phyloP scores from a whole-genome alignment of 2,888 invertebrate genomes.

The Melanotus villosus region DNA sequence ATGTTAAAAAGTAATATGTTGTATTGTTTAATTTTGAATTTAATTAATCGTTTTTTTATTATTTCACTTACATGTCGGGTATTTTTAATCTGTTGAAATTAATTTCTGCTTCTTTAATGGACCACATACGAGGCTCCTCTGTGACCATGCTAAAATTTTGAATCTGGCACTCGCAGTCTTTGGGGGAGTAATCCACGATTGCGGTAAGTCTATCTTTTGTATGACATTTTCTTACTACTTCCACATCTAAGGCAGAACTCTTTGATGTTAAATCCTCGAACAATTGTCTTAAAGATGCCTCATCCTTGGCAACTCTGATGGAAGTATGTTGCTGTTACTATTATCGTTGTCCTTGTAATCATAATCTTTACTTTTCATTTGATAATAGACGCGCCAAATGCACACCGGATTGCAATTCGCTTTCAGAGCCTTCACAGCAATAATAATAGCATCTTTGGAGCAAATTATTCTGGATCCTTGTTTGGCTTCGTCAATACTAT shows the following conservation, averaged over 20 bases:
- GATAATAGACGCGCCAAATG: conserved; percentile 10
- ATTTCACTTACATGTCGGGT: not conserved
- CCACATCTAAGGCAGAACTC: not conserved
- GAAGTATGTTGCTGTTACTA: conserved; percentile 4
- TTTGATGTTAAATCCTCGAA: not conserved
- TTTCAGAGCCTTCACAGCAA: not conserved
- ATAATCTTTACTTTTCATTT: conserved; percentile 8
- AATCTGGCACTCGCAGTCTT: not conserved
- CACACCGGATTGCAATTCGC: conserved; percentile 5
- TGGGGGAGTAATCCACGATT: not conserved
- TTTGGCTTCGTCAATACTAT: conserved; percentile 1
- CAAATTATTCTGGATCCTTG: conserved; percentile 12
- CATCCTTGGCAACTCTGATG: conserved; percentile 4
- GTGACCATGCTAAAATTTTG: not conserved
- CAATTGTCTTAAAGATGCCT: conserved; percentile 17
- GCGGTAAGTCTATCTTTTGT: not conserved
- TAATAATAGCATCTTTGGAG: conserved; percentile 17
- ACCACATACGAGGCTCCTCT: not conserved
- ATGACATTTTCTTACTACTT: not conserved
- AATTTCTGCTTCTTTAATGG: not conserved
- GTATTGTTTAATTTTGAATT: not conserved
- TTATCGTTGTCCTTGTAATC: not conserved
- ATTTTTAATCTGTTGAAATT: not conserved
- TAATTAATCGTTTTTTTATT: not conserved
- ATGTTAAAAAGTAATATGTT: not conserved